Percentiles rank a stretch among this genome's conserved stretches.
Conservation (phyloP, 30 jellyfish, hydroid and myxozoan species). For the Aurelia sp. region DNA sequence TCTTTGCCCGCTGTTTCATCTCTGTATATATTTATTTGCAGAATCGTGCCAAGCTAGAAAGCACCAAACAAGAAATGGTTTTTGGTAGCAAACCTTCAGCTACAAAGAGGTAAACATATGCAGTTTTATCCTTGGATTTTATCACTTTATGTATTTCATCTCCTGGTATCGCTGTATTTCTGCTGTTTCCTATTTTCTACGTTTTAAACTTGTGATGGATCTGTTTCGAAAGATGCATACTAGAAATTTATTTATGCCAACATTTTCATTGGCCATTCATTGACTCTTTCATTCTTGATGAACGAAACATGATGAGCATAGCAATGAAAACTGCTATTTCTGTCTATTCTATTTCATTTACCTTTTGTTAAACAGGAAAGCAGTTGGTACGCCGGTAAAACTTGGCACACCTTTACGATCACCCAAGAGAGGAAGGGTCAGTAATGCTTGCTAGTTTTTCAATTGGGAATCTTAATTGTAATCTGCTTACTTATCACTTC, state of each 20-base stretch:
- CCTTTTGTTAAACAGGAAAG: conserved; percentile 16
- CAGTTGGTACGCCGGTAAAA: conserved; percentile 36
- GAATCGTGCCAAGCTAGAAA: conserved; percentile 82
- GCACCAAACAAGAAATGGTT: conserved; percentile 78
- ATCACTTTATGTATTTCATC: not conserved
- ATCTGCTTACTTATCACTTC: too few species aligned
- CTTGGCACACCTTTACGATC: conserved; percentile 35
- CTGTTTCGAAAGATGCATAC: too few species aligned
- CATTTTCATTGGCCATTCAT: too few species aligned
- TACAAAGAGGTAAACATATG: conserved; percentile 63
- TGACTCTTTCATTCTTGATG: too few species aligned
- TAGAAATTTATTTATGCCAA: too few species aligned
- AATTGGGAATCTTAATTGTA: too few species aligned
- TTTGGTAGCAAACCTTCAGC: conserved; percentile 87
- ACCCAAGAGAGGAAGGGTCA: conserved; percentile 43
- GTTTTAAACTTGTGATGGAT: too few species aligned
- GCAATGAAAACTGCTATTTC: too few species aligned
- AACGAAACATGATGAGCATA: too few species aligned
- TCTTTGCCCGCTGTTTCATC: too few species aligned
- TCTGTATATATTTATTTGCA: not conserved
- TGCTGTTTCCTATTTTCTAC: too few species aligned
- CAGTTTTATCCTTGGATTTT: not conserved
- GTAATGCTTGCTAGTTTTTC: not conserved
- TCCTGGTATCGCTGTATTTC: too few species aligned
- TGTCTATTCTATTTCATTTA: not conserved